Evolutionary conservation across 2,113 vertebrate species (phyloP).

Genomic region (Lates calcarifer): DNA sequence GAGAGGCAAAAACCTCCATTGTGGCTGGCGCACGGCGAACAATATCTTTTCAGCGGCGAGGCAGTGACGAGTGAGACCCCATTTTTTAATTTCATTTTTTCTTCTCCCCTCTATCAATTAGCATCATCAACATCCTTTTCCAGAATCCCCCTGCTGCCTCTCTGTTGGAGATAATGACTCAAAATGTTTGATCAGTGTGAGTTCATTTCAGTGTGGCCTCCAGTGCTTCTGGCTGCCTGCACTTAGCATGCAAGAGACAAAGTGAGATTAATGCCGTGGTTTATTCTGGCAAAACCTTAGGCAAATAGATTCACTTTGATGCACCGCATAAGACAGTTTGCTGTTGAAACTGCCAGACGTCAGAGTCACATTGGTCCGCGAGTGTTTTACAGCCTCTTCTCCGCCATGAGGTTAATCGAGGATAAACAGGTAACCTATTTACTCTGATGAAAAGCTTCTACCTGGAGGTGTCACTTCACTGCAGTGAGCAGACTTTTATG

Average conservation of each 20-base stretch:
- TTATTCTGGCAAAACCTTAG: constrained; percentile 20
- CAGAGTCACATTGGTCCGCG: neutral
- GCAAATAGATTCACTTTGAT: constrained; percentile 51
- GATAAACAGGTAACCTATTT: constrained; percentile 36
- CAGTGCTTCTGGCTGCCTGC: constrained; percentile 32
- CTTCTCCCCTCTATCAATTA: constrained; percentile 38
- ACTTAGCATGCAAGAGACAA: constrained; percentile 55
- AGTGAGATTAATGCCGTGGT: constrained; percentile 58
- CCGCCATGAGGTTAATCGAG: neutral
- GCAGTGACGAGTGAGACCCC: neutral
- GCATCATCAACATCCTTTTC: constrained; percentile 12
- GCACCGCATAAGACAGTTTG: constrained; percentile 16
- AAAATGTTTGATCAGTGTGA: constrained; percentile 31
- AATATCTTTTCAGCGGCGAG: neutral
- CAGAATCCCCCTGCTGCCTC: constrained; percentile 1
- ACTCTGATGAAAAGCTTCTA: neutral
- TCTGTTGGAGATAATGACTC: constrained; percentile 26
- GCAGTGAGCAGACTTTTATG: neutral
- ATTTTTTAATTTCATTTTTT: neutral
- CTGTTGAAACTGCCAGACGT: neutral
- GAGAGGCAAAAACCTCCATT: constrained; percentile 15
- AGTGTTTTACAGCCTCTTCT: neutral
- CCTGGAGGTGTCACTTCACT: neutral
- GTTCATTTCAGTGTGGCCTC: constrained; percentile 27
- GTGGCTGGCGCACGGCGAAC: neutral